Percentiles rank a stretch among this genome's conserved stretches.
Conservation (phyloP, 2,888 invertebrate genomes). For the Brachypalpus laphriformis region DNA sequence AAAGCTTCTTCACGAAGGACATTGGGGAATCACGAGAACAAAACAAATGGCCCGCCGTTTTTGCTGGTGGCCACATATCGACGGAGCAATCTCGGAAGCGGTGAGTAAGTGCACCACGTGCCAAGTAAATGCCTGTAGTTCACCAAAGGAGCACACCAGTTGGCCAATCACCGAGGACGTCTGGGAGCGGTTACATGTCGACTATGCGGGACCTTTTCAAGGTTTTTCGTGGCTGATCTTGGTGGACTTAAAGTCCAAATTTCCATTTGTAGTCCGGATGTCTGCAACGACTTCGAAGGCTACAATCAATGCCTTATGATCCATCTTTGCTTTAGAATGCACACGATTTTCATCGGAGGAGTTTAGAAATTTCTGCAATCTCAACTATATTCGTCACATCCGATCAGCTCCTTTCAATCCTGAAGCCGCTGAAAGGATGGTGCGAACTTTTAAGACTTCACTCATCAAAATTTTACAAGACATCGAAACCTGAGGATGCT, state of each 20-base stretch:
- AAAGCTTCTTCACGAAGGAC: slow-evolving; percentile 13
- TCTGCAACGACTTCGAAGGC: slow-evolving; percentile 14
- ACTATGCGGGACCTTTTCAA: slow-evolving; percentile 29
- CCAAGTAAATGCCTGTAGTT: slow-evolving; percentile 1
- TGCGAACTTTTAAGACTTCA: too few species aligned
- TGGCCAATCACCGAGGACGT: slow-evolving; percentile 6
- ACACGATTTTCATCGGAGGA: slow-evolving; percentile 71
- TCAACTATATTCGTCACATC: slow-evolving; percentile 73
- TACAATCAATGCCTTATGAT: slow-evolving; percentile 38
- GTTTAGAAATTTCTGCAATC: slow-evolving; percentile 69
- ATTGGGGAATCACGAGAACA: slow-evolving; percentile 29
- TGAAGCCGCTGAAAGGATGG: not conserved
- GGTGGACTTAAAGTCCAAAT: not conserved
- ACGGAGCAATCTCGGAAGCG: not conserved
- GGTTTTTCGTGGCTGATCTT: slow-evolving; percentile 31
- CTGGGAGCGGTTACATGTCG: slow-evolving; percentile 25
- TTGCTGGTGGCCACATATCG: not conserved
- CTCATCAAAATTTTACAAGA: not conserved
- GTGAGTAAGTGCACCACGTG: slow-evolving; percentile 11
- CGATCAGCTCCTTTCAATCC: slow-evolving; percentile 65
- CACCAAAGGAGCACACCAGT: slow-evolving; percentile 22
- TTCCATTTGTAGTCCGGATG: slow-evolving; percentile 32
- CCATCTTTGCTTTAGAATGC: slow-evolving; percentile 74
- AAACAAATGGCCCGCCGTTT: too few species aligned
- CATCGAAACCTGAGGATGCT: not conserved